A percentile compares a stretch with the other conserved stretches of the same genome.
phyloP scores from a whole-genome alignment of 2,113 vertebrate species.

The Mesitornis unicolor region DNA sequence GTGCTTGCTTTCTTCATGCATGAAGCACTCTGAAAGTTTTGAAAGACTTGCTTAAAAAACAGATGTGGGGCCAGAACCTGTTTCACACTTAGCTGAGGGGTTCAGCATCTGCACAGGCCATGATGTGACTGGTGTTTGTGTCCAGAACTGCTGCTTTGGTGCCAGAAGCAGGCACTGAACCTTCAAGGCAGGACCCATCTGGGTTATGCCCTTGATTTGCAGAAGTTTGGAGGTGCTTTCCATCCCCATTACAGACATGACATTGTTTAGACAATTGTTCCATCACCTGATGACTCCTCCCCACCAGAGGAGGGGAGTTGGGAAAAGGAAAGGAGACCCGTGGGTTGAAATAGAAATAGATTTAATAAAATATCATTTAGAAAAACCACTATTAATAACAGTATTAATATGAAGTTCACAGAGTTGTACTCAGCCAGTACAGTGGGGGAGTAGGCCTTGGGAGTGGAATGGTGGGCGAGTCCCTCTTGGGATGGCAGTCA shows the following conservation, averaged over 20 bases:
- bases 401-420: no score
- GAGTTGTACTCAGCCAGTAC: no score
- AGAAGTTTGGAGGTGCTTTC: neutral
- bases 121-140: accelerated
- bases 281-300: no score
- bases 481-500: no score
- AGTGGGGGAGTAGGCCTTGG: no score
- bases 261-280: no score
- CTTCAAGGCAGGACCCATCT: accelerated
- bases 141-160: neutral
- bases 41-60: neutral
- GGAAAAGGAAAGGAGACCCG: no score
- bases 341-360: no score
- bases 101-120: neutral
- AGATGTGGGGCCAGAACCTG: neutral
- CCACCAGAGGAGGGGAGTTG: no score
- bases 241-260: accelerated
- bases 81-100: neutral
- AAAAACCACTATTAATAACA: no score
- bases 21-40: neutral
- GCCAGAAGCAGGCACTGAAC: neutral
- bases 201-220: neutral
- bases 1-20: neutral
- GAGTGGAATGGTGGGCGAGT: no score
- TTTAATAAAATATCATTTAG: no score